These are phyloP conservation scores for Xenopus borealis DNA, from an alignment of 2,113 vertebrate genomes.

Conservation along the genomic window DNA sequence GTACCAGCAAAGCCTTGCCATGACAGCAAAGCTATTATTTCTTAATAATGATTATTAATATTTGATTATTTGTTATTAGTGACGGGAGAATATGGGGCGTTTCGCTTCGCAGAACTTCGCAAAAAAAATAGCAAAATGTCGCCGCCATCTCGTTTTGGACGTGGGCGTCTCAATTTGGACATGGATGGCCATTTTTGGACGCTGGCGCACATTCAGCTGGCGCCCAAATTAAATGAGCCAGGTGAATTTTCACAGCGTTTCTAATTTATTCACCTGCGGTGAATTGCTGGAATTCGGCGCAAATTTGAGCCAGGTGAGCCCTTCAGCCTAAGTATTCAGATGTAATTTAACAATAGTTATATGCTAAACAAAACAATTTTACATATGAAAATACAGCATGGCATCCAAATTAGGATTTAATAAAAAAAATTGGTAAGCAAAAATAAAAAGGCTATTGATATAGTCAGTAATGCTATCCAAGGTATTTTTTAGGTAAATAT, in stretches of 20 bases:
- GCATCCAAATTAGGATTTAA: conserved; percentile 4
- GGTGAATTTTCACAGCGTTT: no score
- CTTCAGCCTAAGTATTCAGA: conserved; percentile 29
- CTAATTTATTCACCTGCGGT: no score
- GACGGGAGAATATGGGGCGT: no score
- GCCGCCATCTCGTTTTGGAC: no score
- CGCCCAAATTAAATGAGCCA: no score
- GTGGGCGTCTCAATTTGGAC: no score
- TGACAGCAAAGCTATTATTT: conserved; percentile 40
- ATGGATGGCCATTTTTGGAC: no score
- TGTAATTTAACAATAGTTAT: conserved; percentile 22
- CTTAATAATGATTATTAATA: conserved; percentile 46
- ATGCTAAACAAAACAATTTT: conserved; percentile 32
- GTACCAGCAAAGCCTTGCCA: conserved; percentile 9
- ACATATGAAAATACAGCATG: neutral
- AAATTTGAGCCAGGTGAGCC: no score
- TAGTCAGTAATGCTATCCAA: neutral
- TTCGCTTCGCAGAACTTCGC: no score
- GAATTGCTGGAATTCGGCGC: no score
- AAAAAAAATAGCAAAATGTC: no score
- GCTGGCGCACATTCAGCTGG: no score
- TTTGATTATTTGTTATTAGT: conserved; percentile 46
- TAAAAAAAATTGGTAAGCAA: neutral
- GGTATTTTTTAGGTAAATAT: conserved; percentile 1
- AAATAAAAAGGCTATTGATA: neutral